Base-by-base conservation (phyloP, 2,797 vertebrate genomes). In the Acomys russatus region DNA sequence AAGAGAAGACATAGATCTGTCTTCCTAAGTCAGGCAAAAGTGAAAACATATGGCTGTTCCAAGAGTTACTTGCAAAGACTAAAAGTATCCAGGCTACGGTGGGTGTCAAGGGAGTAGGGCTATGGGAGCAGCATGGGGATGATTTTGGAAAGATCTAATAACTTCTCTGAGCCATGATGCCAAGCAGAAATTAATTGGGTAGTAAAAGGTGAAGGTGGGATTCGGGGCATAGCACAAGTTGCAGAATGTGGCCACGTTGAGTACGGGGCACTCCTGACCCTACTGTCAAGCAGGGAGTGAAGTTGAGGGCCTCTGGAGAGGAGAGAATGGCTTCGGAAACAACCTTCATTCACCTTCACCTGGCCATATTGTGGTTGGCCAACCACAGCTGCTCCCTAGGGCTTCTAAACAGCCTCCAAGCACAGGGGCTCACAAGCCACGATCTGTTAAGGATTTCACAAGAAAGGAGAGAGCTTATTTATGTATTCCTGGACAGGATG, bases 11-110 rank as follows among this genome's bases (percentile, higher is more conserved):
- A 20, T 4, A 87, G 22, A 63, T 63, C 35, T 71, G 4, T 89
- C 66, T 66, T 85, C 51, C 89, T 80, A 68, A 97, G 51, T 35
- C 18, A 88, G 89, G 38, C 6, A 51, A 82, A 12, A 79, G 15
- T 88, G 18, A 92, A 95, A 88, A 28, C 68, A 11, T 33, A 68
- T 49, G 49, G 70, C 66, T 28, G 10, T 66, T 63, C 20, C 86
- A 61, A 54, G 30, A 59, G 33, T 54, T 77, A 38, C 70, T 71
- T 95, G 18, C 17, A 82, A 88, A 94, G 51, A 61, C 25, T 51
- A 22, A 33, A 89, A 61, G 78, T n/a, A 64, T 76, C n/a, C 35
- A 88, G 56, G 38, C 51, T 51, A 9, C 51, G 18, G n/a, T 33
- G 7, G 33, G 6, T 88, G 9, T 87, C 4, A 3, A 44, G 30